Percentiles rank a stretch among this genome's conserved stretches.
These are phyloP conservation scores for Callorhinus ursinus DNA, from an alignment of 2,113 vertebrate species.

Conservation along the genomic window DNA sequence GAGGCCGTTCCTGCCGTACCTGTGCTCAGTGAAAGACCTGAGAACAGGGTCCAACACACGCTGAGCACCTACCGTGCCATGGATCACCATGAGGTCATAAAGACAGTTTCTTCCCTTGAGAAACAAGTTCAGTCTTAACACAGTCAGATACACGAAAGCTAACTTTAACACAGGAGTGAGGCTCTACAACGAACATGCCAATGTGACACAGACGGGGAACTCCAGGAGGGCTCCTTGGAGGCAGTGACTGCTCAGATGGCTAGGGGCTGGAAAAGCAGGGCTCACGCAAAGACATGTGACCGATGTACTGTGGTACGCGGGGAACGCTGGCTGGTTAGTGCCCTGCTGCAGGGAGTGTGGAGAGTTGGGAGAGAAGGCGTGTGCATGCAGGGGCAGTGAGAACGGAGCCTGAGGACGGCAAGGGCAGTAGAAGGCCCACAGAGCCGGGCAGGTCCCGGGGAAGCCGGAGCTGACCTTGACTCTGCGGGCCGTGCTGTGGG, in stretches of 20 bases:
- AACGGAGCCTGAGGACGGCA: neutral
- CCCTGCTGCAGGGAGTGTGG: neutral
- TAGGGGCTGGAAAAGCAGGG: neutral
- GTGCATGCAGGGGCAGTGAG: fast-evolving
- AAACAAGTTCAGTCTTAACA: neutral
- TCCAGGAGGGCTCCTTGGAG: neutral
- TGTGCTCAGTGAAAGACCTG: fast-evolving
- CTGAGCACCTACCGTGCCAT: neutral
- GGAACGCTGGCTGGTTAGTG: too few relatives aligned
- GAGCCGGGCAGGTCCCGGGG: fast-evolving
- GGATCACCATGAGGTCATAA: neutral
- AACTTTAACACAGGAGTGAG: neutral
- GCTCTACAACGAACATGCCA: neutral
- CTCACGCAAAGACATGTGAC: fast-evolving
- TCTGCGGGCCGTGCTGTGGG: neutral
- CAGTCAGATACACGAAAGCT: neutral
- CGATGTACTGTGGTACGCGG: fast-evolving
- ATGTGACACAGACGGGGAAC: neutral
- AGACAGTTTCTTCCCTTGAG: neutral
- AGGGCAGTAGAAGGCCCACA: neutral
- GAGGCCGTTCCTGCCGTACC: neutral
- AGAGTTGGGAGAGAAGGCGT: neutral
- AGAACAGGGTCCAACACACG: neutral
- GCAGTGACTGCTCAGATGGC: neutral
- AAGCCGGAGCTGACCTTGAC: neutral